phyloP scores from a whole-genome alignment of 2,797 vertebrate genomes.

The Tokudaia tokunoshimensis region DNA sequence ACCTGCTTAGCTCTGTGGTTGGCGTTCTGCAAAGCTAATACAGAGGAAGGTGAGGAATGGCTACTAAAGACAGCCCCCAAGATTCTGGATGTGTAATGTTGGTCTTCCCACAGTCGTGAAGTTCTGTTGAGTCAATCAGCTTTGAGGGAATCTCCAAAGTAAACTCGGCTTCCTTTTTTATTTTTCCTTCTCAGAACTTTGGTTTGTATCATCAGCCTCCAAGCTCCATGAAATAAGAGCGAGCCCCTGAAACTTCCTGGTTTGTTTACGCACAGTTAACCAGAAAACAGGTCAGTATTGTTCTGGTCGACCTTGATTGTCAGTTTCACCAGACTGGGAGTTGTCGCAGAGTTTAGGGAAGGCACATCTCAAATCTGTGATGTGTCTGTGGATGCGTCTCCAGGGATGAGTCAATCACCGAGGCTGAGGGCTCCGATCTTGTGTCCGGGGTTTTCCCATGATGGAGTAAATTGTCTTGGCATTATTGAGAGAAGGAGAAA shows the following conservation, averaged over 20 bases:
- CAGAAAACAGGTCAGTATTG: neutral
- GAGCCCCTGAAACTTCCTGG: neutral
- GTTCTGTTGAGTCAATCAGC: neutral
- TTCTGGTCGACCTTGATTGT: too few relatives aligned
- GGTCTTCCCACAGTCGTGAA: neutral
- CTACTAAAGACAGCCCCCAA: neutral
- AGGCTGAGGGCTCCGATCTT: neutral
- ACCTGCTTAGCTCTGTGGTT: neutral
- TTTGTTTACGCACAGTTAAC: neutral
- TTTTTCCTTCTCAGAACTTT: neutral
- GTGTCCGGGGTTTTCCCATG: neutral
- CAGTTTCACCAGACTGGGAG: neutral
- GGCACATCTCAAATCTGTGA: neutral
- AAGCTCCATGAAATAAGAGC: neutral
- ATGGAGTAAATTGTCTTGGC: neutral
- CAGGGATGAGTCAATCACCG: neutral
- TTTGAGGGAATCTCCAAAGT: neutral
- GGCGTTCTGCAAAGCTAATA: neutral
- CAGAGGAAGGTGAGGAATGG: neutral
- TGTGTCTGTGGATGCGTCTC: neutral
- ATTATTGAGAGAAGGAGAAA: neutral
- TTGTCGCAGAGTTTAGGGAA: neutral
- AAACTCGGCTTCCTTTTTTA: neutral
- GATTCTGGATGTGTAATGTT: neutral
- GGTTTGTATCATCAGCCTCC: neutral